These are phyloP conservation scores for Neostethus bicornis DNA, from an alignment of 2,797 vertebrate genomes.

Conservation along the genomic window DNA sequence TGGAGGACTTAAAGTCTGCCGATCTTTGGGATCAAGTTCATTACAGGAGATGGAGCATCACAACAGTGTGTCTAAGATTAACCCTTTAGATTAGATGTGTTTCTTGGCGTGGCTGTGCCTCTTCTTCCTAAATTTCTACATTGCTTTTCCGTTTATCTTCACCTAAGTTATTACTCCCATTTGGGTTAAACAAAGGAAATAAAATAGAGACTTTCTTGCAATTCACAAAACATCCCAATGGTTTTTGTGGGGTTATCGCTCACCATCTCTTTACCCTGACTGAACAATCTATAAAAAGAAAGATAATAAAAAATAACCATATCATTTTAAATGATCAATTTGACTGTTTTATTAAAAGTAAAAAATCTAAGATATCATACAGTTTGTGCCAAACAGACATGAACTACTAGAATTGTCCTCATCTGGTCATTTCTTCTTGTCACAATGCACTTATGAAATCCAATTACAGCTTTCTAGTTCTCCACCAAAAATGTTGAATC, in stretches of 20 bases:
- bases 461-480: background rate
- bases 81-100: slow-evolving; percentile 38
- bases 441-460: background rate
- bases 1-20: slow-evolving; percentile 53
- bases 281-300: too few species aligned
- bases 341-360: too few species aligned
- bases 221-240: slow-evolving; percentile 1
- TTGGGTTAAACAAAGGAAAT: background rate
- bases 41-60: slow-evolving; percentile 51
- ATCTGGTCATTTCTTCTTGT: background rate
- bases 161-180: background rate
- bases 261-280: background rate
- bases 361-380: background rate
- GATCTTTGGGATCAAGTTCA: slow-evolving; percentile 62
- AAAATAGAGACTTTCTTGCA: background rate
- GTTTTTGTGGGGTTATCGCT: too few species aligned
- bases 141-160: slow-evolving; percentile 11
- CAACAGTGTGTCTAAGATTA: slow-evolving; percentile 42
- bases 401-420: background rate
- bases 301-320: too few species aligned
- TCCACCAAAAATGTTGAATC: background rate
- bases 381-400: background rate
- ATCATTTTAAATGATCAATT: too few species aligned
- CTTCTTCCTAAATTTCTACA: slow-evolving; percentile 20
- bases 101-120: slow-evolving; percentile 12